A percentile compares a stretch with the other conserved stretches of the same genome.
Evolutionary conservation across 1,140 invertebrate species (phyloP).

Genomic region (Latrodectus geometricus): DNA sequence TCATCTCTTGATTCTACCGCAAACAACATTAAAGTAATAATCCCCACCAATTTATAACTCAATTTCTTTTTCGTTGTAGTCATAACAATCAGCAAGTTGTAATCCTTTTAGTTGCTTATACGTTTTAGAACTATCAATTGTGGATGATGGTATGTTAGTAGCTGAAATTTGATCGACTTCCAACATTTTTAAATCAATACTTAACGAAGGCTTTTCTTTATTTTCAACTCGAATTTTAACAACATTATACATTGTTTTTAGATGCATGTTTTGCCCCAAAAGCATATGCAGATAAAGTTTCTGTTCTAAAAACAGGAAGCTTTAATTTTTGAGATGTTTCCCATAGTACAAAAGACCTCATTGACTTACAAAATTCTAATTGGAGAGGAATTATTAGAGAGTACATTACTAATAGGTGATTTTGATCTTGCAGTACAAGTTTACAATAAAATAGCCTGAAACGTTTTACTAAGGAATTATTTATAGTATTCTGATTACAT

Average conservation of each 20-base stretch:
- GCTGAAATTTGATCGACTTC: not conserved
- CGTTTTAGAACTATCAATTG: no score
- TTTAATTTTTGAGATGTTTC: constrained; percentile 1
- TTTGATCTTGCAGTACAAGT: no score
- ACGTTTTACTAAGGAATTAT: not conserved
- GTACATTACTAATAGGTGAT: not conserved
- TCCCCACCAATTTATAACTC: not conserved
- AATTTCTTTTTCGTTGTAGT: no score
- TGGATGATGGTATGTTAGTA: no score
- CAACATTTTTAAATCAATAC: not conserved
- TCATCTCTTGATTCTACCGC: no score
- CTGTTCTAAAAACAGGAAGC: not conserved
- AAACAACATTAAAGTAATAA: no score
- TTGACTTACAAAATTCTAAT: not conserved
- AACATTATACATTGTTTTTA: not conserved
- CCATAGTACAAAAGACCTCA: not conserved
- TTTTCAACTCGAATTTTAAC: not conserved
- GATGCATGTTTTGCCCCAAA: not conserved
- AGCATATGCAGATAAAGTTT: constrained; percentile 12
- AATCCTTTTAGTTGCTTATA: no score
- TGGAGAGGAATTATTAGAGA: not conserved
- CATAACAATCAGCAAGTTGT: no score
- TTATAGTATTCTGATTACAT: not conserved
- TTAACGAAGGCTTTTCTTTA: not conserved
- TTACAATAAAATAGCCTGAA: not conserved